Evolutionary conservation across 2,797 vertebrate genomes (phyloP), one percentile per base, ranked within the genome.

Genomic region (Acrocephalus scirpaceus): DNA sequence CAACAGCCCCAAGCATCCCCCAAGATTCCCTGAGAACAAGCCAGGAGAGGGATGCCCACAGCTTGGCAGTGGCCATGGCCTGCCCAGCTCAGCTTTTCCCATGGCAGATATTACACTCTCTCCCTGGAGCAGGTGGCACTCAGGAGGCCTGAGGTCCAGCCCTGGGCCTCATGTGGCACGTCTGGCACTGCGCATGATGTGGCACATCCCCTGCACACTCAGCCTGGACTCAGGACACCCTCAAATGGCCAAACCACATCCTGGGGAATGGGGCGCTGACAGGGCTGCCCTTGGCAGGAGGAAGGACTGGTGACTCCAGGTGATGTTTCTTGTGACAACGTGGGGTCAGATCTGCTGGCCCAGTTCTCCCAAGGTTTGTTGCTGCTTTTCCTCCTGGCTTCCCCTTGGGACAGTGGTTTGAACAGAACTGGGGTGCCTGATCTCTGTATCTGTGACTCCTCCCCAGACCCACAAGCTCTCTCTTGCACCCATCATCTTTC

Each of bases 341-440:
- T 9, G 25, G 40, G 44, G 25, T n/a, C 48, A 64, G 27, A 60
- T 36, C 50, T 71, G n/a, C 71, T 18, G 45, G 54, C 32, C 30
- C 22, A 20, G 40, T 1, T 67, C 66, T 75, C 36, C 30, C 36
- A 57, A 22, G 40, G 45, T 60, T 62, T 71, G 48, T 29, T 60
- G 57, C 27, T 89, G 25, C 30, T 84, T 91, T 40, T 77, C 40
- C 66, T 64, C 17, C 45, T 29, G 51, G 18, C 3, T 40, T 42
- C 3, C 5, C 25, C 26, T 21, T 0, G 1, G 58, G 34, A 51
- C 8, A 74, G 23, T 0, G 2, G 5, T 58, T 61, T 62, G 23
- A 58, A 25, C 23, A 89, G 40, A 69, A 18, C 27, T 13, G 70
- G 50, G 19, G 12, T 38, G 19, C 23, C 71, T 42, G 22, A 38